Conservation (phyloP, 1,140 invertebrate species). For the Amyelois transitella region DNA sequence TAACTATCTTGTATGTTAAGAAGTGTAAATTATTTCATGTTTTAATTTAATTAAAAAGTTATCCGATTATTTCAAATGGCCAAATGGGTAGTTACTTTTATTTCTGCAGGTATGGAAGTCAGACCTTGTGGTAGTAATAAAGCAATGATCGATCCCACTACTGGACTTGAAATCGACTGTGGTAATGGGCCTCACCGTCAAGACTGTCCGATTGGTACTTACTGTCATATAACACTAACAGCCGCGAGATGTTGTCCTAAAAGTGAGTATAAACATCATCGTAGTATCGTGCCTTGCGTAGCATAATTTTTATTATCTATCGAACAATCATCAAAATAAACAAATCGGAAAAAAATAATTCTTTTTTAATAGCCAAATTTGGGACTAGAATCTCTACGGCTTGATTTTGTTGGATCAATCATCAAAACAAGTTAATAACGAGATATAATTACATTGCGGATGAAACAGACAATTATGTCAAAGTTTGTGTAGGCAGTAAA, state of each 20-base stretch:
- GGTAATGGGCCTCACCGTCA: slow-evolving; percentile 84
- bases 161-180: slow-evolving; percentile 87
- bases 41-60: no score
- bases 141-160: slow-evolving; percentile 82
- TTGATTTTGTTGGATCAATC: no score
- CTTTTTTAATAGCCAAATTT: no score
- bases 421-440: no score
- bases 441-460: background rate
- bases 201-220: slow-evolving; percentile 87
- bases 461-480: background rate
- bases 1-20: no score
- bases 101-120: slow-evolving; percentile 82
- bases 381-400: no score
- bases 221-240: slow-evolving; percentile 87
- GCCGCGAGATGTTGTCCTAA: slow-evolving; percentile 89
- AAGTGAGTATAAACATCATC: slow-evolving; percentile 75
- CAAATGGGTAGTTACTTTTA: slow-evolving; percentile 22
- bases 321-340: no score
- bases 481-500: background rate
- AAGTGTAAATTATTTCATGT: no score
- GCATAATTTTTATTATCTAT: no score
- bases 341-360: no score
- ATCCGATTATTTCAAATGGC: no score
- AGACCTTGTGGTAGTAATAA: slow-evolving; percentile 90
- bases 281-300: background rate